Percentiles rank a stretch among this genome's conserved stretches.
phyloP scores from a whole-genome alignment of 2,888 invertebrate species.

The Amphipoea oculea region DNA sequence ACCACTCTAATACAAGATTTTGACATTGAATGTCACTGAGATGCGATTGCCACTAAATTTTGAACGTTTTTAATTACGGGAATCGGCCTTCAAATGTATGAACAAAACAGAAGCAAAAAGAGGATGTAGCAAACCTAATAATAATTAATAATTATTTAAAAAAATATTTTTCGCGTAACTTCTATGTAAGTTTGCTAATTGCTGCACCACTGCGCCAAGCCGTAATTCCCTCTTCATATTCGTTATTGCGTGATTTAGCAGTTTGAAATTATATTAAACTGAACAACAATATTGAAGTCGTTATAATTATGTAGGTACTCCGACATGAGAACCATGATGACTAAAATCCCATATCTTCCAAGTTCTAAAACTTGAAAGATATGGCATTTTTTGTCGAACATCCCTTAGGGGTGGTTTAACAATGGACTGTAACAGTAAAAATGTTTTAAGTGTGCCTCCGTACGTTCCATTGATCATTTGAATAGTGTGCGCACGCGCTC shows the following conservation, averaged over 20 bases:
- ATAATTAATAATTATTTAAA: neutral
- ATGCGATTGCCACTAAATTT: no score
- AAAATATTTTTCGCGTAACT: neutral
- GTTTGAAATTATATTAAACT: neutral
- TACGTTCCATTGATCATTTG: constrained; percentile 87
- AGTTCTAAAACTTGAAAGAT: constrained; percentile 60
- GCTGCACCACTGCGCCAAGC: neutral
- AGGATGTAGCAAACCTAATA: no score
- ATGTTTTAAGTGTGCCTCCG: constrained; percentile 90
- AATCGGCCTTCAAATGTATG: no score
- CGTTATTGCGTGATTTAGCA: neutral
- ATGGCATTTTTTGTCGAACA: neutral
- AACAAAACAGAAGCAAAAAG: no score
- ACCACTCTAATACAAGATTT: no score
- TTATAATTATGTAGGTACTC: neutral
- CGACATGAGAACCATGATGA: neutral
- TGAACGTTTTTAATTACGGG: no score
- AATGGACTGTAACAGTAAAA: constrained; percentile 86
- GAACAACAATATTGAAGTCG: neutral
- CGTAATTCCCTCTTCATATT: neutral
- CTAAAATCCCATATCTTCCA: constrained; percentile 53
- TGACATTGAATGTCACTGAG: no score
- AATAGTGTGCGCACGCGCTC: constrained; percentile 84
- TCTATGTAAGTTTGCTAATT: neutral
- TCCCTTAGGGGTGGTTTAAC: constrained; percentile 72